Evolutionary conservation across 2,888 invertebrate genomes (phyloP).

Genomic region (Andrena minutula): DNA sequence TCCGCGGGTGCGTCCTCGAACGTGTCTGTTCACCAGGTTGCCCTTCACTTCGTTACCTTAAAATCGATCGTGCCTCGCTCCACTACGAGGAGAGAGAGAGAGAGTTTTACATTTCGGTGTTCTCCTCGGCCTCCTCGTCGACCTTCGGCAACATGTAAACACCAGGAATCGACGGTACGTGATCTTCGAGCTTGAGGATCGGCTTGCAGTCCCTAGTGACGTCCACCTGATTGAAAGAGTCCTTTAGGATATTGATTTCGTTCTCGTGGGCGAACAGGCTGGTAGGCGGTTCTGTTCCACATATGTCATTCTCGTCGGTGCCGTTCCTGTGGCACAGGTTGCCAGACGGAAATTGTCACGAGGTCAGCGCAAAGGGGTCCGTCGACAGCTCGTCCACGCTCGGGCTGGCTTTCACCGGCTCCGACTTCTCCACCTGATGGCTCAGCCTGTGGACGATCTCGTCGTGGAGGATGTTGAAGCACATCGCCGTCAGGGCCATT

Average conservation of each 20-base stretch:
- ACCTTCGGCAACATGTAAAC: constrained; percentile 83
- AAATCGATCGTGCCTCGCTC: constrained; percentile 8
- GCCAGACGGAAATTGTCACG: constrained; percentile 90
- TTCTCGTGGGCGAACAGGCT: constrained; percentile 83
- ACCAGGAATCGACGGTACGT: constrained; percentile 76
- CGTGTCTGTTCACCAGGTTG: constrained; percentile 26
- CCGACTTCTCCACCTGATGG: constrained; percentile 87
- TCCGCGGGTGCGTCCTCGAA: constrained; percentile 34
- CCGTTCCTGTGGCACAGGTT: constrained; percentile 82
- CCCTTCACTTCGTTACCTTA: constrained; percentile 13
- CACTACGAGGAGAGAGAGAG: constrained; percentile 13
- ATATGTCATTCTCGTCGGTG: constrained; percentile 81
- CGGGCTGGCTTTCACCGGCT: constrained; percentile 88
- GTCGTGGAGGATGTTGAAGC: constrained; percentile 95
- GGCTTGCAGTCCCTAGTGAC: constrained; percentile 84
- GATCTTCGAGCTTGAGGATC: constrained; percentile 82
- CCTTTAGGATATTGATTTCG: constrained; percentile 84
- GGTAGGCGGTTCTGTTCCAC: constrained; percentile 79
- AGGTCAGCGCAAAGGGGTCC: constrained; percentile 90
- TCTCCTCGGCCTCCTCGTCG: constrained; percentile 83
- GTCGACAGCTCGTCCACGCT: constrained; percentile 88
- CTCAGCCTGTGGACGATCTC: constrained; percentile 94
- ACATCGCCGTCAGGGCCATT: constrained; percentile 95
- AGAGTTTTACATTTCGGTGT: constrained; percentile 81
- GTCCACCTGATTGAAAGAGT: constrained; percentile 84